These are phyloP conservation scores for Anoplopoma fimbria DNA, from an alignment of 2,113 vertebrate species.

Conservation along the genomic window DNA sequence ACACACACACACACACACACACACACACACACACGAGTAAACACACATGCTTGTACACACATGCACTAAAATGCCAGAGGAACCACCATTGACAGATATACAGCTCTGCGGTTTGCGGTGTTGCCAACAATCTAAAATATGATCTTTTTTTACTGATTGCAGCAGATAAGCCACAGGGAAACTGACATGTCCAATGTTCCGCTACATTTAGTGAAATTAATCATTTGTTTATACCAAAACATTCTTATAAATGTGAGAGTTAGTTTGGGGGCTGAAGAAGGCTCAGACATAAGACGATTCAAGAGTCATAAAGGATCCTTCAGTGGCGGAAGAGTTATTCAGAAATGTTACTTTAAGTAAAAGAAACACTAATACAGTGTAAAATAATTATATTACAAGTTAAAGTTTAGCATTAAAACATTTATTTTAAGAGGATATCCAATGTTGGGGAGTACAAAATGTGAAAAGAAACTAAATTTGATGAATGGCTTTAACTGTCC, in stretches of 20 bases:
- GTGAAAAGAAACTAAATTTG: neutral
- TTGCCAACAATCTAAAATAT: conserved; percentile 51
- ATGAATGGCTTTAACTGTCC: too few relatives aligned
- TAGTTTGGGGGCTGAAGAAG: neutral
- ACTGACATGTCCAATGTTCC: conserved; percentile 25
- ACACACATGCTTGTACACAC: conserved; percentile 19
- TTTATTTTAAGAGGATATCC: neutral
- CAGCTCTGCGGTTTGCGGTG: conserved; percentile 52
- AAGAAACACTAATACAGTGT: neutral
- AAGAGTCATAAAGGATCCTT: neutral
- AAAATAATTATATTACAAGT: neutral
- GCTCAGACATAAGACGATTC: neutral
- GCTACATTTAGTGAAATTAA: conserved; percentile 16
- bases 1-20: neutral
- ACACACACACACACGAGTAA: neutral
- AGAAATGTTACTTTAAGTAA: neutral
- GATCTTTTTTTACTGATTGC: conserved; percentile 42
- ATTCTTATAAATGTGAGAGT: neutral
- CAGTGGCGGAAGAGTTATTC: neutral
- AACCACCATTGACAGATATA: conserved; percentile 35
- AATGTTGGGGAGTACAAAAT: neutral
- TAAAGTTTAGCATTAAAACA: neutral
- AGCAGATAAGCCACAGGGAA: conserved; percentile 42
- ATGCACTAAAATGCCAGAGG: conserved; percentile 9
- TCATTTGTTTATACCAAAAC: conserved; percentile 17